Evolutionary conservation across 2,797 vertebrate species (phyloP), one percentile per base, ranked within the genome.

Genomic region (Sebastiscus albofasciatus): DNA sequence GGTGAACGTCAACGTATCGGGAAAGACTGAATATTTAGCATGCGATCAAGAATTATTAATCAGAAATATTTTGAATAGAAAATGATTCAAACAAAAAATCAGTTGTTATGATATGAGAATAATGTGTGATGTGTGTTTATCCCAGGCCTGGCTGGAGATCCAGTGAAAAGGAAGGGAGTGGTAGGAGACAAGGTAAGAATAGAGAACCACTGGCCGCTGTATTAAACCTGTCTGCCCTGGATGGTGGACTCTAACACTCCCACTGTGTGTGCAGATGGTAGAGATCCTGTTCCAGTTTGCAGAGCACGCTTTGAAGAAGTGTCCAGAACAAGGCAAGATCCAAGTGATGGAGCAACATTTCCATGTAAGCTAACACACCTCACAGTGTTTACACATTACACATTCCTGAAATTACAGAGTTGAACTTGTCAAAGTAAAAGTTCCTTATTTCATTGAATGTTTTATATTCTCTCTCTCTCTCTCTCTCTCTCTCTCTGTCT

Each of bases 261-360:
- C 5, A 83, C 6, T 87, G 11, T 84, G 13, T 84, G 13, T 69
- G 82, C 86, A 99, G 98, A 98, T 99, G 97, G 95, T 98, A 24
- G 98, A 99, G 93, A 96, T 99, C 77, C 94, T 99, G 33, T 96
- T 99, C 79, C 98, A 97, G 90, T 98, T 97, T 39, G 94, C 97
- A 3, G 97, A 98, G 66, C 94, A 96, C 54, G 93, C 96, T 74
- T 67, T 99, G 90, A 99, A 96, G 93, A 99, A 97, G 79, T 99
- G 97, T 91, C 98, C 98, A 5, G 98, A 99, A 64, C 98, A 99
- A 84, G 98, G 98, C 0, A 99, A 97, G 91, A 97, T 98, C 88
- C 98, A 99, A 84, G 95, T 98, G 39, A 97, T 99, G 97, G 98
- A 99, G 89, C 98, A 99, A 31, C 97, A 99, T 91, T 99, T 99